phyloP scores from a whole-genome alignment of 2,888 invertebrate species.

The Drosophila leonis region DNA sequence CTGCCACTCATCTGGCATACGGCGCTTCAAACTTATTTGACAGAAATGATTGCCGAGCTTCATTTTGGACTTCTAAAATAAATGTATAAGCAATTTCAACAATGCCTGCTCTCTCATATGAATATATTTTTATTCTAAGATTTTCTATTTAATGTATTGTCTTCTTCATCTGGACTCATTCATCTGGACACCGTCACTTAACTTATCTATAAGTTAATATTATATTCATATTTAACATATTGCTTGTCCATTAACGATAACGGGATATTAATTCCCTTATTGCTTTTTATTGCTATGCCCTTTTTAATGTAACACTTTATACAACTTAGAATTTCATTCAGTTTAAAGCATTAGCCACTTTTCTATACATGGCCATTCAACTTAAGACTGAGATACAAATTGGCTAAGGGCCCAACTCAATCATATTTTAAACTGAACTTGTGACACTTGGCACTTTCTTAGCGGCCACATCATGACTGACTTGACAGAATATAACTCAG shows the following conservation, averaged over 20 bases:
- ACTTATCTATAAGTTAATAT: too few species aligned
- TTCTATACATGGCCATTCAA: not conserved
- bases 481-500: conserved; percentile 67
- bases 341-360: not conserved
- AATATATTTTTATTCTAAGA: not conserved
- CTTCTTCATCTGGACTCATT: too few species aligned
- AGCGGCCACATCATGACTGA: conserved; percentile 56
- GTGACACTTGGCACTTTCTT: conserved; percentile 65
- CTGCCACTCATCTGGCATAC: not conserved
- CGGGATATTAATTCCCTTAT: not conserved
- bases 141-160: too few species aligned
- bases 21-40: not conserved
- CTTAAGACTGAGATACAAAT: not conserved
- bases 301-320: not conserved
- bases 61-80: not conserved
- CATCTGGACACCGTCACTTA: too few species aligned
- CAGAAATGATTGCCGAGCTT: not conserved
- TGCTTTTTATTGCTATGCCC: not conserved
- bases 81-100: not conserved
- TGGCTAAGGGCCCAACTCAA: conserved; percentile 21
- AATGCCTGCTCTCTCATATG: not conserved
- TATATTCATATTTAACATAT: too few species aligned
- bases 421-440: conserved; percentile 45
- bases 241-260: too few species aligned
- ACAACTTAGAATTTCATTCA: not conserved